Percentiles rank a stretch among this genome's conserved stretches.
Conservation (phyloP, 2,797 vertebrate genomes). For the Tachyglossus aculeatus region DNA sequence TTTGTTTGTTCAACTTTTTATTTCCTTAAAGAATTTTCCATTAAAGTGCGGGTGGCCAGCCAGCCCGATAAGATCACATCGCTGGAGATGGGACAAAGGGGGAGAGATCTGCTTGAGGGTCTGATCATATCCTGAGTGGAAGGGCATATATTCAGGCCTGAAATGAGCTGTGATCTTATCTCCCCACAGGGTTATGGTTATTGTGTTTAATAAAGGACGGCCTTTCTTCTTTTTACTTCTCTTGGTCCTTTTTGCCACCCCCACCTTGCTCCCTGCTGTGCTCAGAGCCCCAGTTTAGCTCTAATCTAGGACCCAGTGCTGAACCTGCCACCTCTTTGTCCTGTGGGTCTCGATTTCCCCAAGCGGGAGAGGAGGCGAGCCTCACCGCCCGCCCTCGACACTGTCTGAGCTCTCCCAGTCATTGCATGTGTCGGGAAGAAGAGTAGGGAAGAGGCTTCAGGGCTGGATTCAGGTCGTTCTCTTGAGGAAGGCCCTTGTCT, state of each 20-base stretch:
- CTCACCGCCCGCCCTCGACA: too few relatives aligned
- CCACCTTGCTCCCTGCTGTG: neutral
- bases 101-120: conserved; percentile 24
- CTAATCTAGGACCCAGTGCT: neutral
- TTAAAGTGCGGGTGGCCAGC: conserved; percentile 4
- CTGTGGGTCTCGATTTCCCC: neutral
- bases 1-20: conserved; percentile 19
- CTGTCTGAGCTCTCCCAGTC: too few relatives aligned
- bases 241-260: too few relatives aligned
- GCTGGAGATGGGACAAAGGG: conserved; percentile 55
- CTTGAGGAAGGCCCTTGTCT: neutral
- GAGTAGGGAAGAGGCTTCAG: neutral
- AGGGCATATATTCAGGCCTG: conserved; percentile 28
- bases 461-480: neutral
- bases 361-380: too few relatives aligned
- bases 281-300: neutral
- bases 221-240: neutral
- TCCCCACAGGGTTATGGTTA: neutral
- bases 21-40: conserved; percentile 43
- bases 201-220: conserved; percentile 4
- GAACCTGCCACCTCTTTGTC: too few relatives aligned
- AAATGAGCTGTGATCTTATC: conserved; percentile 50
- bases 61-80: conserved; percentile 31
- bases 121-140: conserved; percentile 60
- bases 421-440: neutral